These are phyloP conservation scores for Amphiprion percula DNA, from an alignment of 2,113 vertebrate species.

Conservation along the genomic window DNA sequence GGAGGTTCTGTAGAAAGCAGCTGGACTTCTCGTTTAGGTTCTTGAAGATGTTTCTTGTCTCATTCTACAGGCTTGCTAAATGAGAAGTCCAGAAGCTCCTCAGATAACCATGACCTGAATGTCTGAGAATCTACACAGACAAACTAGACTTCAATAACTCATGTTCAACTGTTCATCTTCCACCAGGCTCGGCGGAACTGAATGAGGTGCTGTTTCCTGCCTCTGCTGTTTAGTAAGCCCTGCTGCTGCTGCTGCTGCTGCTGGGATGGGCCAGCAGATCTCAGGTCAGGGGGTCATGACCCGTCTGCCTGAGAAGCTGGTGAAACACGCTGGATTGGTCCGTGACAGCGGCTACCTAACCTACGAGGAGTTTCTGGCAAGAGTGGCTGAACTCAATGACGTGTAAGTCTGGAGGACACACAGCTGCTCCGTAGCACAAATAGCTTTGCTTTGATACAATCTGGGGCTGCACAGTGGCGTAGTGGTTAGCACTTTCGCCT, in stretches of 20 bases:
- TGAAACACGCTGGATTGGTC: constrained; percentile 91
- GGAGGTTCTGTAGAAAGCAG: no score
- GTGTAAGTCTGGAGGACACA: constrained; percentile 86
- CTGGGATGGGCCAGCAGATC: constrained; percentile 95
- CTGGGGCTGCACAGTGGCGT: no score
- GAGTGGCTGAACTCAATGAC: constrained; percentile 96
- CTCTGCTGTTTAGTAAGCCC: constrained; percentile 40
- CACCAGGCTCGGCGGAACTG: constrained; percentile 80
- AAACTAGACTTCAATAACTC: no score
- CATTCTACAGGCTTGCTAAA: no score
- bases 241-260: constrained; percentile 50
- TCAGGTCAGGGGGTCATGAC: constrained; percentile 91
- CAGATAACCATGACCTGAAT: no score
- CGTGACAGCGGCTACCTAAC: constrained; percentile 95
- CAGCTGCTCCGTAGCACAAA: background rate
- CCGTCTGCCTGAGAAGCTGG: constrained; percentile 96
- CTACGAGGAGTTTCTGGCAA: constrained; percentile 98
- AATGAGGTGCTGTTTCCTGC: constrained; percentile 81
- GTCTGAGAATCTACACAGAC: no score
- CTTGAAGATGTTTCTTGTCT: no score
- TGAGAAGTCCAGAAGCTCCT: no score
- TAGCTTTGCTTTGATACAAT: background rate
- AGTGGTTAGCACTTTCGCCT: no score
- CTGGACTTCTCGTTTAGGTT: no score
- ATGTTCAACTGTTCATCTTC: background rate